Conservation (phyloP, 2,797 vertebrate genomes). For the Oryzias dopingdopingensis region DNA sequence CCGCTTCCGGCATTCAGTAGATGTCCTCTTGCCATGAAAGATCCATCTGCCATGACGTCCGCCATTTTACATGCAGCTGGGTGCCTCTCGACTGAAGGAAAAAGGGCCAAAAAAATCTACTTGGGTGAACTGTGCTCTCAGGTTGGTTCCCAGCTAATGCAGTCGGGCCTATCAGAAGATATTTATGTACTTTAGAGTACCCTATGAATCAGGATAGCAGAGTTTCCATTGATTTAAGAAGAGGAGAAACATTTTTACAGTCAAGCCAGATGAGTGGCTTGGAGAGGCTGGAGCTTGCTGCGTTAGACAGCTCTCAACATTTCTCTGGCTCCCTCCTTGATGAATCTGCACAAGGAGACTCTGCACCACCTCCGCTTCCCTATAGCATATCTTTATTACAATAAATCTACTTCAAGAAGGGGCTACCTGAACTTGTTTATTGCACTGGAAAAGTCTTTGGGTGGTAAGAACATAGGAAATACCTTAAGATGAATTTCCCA, state of each 20-base stretch:
- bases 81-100: conserved; percentile 8
- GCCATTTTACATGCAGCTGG: too few relatives aligned
- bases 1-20: too few relatives aligned
- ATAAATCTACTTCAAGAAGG: background rate
- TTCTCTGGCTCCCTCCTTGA: conserved; percentile 23
- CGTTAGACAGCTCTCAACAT: conserved; percentile 33
- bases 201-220: conserved; percentile 70
- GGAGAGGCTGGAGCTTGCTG: conserved; percentile 49
- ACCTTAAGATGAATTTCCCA: conserved; percentile 54
- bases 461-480: conserved; percentile 14
- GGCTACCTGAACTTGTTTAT: background rate
- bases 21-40: too few relatives aligned
- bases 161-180: conserved; percentile 71
- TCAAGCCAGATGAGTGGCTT: conserved; percentile 65
- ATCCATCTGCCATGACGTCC: too few relatives aligned
- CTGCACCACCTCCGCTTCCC: background rate
- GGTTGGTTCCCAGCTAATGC: conserved; percentile 29
- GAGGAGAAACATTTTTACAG: conserved; percentile 73
- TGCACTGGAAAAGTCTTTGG: conserved; percentile 6
- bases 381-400: too few relatives aligned
- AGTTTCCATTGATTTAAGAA: conserved; percentile 80
- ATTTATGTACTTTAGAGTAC: conserved; percentile 75
- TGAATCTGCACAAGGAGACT: conserved; percentile 20
- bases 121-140: conserved; percentile 21
- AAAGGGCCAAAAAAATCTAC: conserved; percentile 28